Conservation (phyloP, 2,888 invertebrate genomes). For the Orthonevra nobilis region DNA sequence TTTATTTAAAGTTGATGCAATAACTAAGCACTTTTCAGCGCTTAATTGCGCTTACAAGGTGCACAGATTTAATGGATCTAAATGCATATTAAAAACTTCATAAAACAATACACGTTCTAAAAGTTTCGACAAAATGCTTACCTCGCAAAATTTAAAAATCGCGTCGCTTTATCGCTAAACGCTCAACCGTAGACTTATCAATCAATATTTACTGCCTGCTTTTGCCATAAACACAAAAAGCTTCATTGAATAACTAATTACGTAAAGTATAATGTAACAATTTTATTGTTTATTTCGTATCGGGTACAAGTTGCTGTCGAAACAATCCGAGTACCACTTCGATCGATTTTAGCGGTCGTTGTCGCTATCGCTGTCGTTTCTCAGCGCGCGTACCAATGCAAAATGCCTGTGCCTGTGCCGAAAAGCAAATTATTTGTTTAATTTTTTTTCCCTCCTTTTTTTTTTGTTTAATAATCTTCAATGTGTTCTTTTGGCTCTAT, state of each 20-base stretch:
- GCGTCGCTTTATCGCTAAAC: too few species aligned
- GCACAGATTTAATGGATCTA: too few species aligned
- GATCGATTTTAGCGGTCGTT: not conserved
- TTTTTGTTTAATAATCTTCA: conserved; percentile 4
- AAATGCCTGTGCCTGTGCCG: not conserved
- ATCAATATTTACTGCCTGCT: not conserved
- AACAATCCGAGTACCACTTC: conserved; percentile 18
- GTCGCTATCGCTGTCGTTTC: not conserved
- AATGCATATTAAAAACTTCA: too few species aligned
- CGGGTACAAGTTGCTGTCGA: conserved; percentile 36
- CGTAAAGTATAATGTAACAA: conserved; percentile 40
- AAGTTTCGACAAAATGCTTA: too few species aligned
- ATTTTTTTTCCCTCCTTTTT: too few species aligned
- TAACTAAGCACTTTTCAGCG: too few species aligned
- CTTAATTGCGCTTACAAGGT: too few species aligned
- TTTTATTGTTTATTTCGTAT: conserved; percentile 35
- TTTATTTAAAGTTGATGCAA: too few species aligned
- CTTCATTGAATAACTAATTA: conserved; percentile 17
- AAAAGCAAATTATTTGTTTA: conserved; percentile 7
- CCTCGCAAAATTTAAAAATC: too few species aligned
- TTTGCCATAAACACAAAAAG: not conserved
- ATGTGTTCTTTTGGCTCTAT: conserved; percentile 21
- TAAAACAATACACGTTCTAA: too few species aligned
- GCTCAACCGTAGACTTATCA: not conserved
- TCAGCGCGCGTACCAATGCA: not conserved